Evolutionary conservation across 1,140 invertebrate genomes (phyloP).

Genomic region (Teleopsis dalmanni): DNA sequence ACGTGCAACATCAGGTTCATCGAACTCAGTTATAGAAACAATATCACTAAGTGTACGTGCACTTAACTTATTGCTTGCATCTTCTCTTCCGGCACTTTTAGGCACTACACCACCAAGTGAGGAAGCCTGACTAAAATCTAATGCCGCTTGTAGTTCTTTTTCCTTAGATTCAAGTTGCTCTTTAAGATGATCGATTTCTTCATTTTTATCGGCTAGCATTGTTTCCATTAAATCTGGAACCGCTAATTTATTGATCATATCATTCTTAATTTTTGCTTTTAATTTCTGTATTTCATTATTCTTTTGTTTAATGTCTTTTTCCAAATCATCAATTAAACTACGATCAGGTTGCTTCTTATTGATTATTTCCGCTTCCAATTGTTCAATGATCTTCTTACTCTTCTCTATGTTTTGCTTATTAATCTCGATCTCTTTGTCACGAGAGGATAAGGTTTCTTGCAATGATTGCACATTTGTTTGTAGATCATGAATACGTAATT

Average conservation of each 20-base stretch:
- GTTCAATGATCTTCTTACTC: constrained; percentile 36
- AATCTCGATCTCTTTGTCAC: constrained; percentile 52
- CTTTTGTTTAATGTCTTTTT: constrained; percentile 49
- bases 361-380: constrained; percentile 50
- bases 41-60: constrained; percentile 62
- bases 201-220: constrained; percentile 60
- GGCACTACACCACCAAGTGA: constrained; percentile 5
- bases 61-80: constrained; percentile 45
- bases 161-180: constrained; percentile 44
- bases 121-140: constrained; percentile 15
- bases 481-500: constrained; percentile 60
- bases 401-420: constrained; percentile 43
- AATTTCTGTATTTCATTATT: constrained; percentile 50
- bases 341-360: constrained; percentile 42
- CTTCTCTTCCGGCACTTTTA: constrained; percentile 32
- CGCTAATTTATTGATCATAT: constrained; percentile 44
- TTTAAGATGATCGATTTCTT: constrained; percentile 56
- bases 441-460: constrained; percentile 50
- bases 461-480: constrained; percentile 50
- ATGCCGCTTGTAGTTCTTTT: constrained; percentile 23
- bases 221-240: constrained; percentile 55
- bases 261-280: constrained; percentile 45
- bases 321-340: constrained; percentile 49
- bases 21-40: constrained; percentile 60
- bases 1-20: constrained; percentile 52